Base-by-base conservation (phyloP, 35 echinoderm and acorn worm genomes). In the Strongylocentrotus purpuratus region DNA sequence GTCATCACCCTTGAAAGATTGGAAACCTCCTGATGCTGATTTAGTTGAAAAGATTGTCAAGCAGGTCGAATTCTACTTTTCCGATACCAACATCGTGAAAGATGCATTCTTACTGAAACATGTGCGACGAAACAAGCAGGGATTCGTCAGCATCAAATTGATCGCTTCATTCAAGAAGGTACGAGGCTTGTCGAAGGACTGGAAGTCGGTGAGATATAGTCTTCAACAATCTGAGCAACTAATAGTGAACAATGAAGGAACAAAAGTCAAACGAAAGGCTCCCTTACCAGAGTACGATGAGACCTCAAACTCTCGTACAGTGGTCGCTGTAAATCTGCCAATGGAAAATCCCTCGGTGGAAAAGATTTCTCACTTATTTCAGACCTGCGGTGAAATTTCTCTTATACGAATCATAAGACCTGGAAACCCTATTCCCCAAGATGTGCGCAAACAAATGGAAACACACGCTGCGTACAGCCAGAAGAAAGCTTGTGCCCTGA, bases 131-230 rank as follows among this genome's bases (percentile, higher is more conserved):
- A 99, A 99, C 61, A 97, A 97, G 88, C 95, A 99, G 92, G 98
- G 98, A 7, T 99, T 96, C 45, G 98, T 99, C 60, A 99, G 98
- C 92, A 94, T 99, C 22, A 99, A 99, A 87, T 91, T 99, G 48
- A 99, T 99, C 48, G 96, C 98, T 28, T 99, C 98, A 86, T 99
- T 99, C 85, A 99, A 99, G 55, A 99, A 99, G 94, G 96, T 99
- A 31, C 97, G 94, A 59, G 97, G 96, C 46, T 93, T 99, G 45
- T 97, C 96, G 12, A 97, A 99, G 94, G 98, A 99, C 88, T 99
- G 98, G 98, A 95, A 96, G 96, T 91, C 94, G 96, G 98, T 99
- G 22, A 94, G 98, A 35, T 91, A 95, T 71, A 99, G 98, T 94
- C 87, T 99, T 45, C 48, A 99, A 94, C 91, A 96, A 48, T 99